Evolutionary conservation across 2,797 vertebrate genomes (phyloP), one percentile per base, ranked within the genome.

Genomic region (Girardinus metallicus): DNA sequence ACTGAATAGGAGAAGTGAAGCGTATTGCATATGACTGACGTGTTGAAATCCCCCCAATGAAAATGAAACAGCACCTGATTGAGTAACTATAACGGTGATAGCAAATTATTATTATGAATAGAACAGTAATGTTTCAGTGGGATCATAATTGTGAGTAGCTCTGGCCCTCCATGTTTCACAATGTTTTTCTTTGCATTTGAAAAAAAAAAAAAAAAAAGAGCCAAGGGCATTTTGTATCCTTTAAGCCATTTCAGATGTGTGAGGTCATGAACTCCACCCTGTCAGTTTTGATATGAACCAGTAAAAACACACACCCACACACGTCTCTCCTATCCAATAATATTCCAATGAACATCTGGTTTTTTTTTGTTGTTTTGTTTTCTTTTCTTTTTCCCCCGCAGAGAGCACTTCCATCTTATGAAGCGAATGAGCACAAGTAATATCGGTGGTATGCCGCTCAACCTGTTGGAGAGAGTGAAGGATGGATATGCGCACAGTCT

Each of bases 221-320:
- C 26, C 26, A 16, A 44, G 18, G 74, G 79, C 79, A 73, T 88
- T 82, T 82, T 13, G 55, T 41, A 76, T 83, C 73, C 57, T 62
- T 3, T 86, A 86, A 88, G 78, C 81, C 80, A 62, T 73, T 85
- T 90, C 85, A 85, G 71, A 86, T 84, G 80, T 81, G 76, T 57
- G 73, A 80, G 83, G 68, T 83, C 44, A 78, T 83, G 83, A 85
- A 88, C 76, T 82, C 41, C 68, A 71, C 43, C 41, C 41, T 46
- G 66, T 43, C 66, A n/a, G 23, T 70, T 70, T 70, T 70, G 84
- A 86, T 66, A 76, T 4, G 49, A 12, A 64, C 46, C 53, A 21
- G 41, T 43, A 53, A 80, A 46, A 74, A 57, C 49, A 68, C 75
- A 64, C 55, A 62, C 71, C 23, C 49, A 21, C 34, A 39, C 3